These are phyloP conservation scores for Muscicapa striata DNA, from an alignment of 2,797 vertebrate species.

Conservation along the genomic window DNA sequence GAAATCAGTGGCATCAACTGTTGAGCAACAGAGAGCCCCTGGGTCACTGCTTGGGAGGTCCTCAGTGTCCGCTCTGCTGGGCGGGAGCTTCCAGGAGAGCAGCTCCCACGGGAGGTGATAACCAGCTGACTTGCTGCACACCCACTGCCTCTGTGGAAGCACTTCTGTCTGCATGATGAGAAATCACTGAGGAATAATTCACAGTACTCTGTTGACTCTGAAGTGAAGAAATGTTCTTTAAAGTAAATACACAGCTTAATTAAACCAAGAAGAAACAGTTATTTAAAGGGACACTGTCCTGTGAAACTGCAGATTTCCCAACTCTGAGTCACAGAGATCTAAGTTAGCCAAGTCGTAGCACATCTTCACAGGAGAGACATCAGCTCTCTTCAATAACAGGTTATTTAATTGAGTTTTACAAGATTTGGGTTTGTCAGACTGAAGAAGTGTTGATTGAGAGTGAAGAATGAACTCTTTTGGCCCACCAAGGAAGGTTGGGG, in stretches of 20 bases:
- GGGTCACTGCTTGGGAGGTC: neutral
- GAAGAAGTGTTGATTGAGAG: neutral
- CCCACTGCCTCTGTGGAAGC: conserved; percentile 32
- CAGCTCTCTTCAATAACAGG: neutral
- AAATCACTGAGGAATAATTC: conserved; percentile 41
- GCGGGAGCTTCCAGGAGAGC: conserved; percentile 45
- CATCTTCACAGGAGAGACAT: neutral
- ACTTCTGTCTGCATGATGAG: neutral
- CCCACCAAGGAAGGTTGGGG: neutral
- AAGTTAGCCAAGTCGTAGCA: rapidly evolving
- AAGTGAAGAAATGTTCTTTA: conserved; percentile 67
- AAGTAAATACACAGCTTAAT: conserved; percentile 72
- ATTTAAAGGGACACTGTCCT: conserved; percentile 56
- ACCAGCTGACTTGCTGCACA: conserved; percentile 66
- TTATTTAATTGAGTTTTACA: neutral
- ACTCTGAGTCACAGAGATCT: neutral
- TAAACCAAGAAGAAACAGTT: conserved; percentile 72
- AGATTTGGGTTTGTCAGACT: neutral
- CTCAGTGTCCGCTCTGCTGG: neutral
- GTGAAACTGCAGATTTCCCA: neutral
- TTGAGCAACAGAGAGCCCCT: neutral
- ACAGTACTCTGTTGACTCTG: conserved; percentile 67
- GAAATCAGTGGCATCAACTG: neutral
- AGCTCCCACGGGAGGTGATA: conserved; percentile 50
- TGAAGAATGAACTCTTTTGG: neutral